Evolutionary conservation across 2,797 vertebrate species (phyloP), one percentile per base, ranked within the genome.

Genomic region (Coreius guichenoti): DNA sequence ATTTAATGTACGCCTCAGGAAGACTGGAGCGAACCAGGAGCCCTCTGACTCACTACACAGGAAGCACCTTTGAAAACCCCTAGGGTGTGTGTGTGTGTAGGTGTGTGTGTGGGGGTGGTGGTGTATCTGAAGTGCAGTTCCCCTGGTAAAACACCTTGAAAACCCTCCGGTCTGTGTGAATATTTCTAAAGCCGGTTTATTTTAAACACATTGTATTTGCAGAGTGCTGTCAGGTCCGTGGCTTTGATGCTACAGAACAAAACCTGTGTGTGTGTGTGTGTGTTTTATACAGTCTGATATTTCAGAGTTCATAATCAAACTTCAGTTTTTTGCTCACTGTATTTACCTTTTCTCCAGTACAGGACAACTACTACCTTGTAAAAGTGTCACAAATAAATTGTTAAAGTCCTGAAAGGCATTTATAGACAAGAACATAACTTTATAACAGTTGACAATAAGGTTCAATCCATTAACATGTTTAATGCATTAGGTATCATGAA

Each of bases 1-100:
- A 95, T 94, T 96, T 94, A 95, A 82, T 92, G 93, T 93, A 92
- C 92, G 90, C 8, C 58, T 90, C 94, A 92, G 93, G 91, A 94
- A 94, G 92, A 92, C 93, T 81, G 67, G 82, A 87, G 88, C 73
- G 86, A 84, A 85, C 63, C 83, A 83, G 85, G 75, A 85, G 84
- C 72, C 36, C 78, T 84, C 84, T 87, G 88, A 87, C 88, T 89
- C 89, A 89, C 80, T 81, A 83, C 83, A 91, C 90, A 95, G 94
- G 95, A 94, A 93, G 86, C 93, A 93, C 93, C 92, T 94, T 94
- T 89, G 83, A 92, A 93, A 91, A 93, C 92, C 86, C 85, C 81
- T 88, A 67, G 49, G 78, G 68, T 82, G 70, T 45, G 54, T 87
- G 87, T 78, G 75, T 45, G 74, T 56, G 70, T 86, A 31, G 26